Base-by-base conservation (phyloP, 2,888 invertebrate species). In the Adela reaumurella region DNA sequence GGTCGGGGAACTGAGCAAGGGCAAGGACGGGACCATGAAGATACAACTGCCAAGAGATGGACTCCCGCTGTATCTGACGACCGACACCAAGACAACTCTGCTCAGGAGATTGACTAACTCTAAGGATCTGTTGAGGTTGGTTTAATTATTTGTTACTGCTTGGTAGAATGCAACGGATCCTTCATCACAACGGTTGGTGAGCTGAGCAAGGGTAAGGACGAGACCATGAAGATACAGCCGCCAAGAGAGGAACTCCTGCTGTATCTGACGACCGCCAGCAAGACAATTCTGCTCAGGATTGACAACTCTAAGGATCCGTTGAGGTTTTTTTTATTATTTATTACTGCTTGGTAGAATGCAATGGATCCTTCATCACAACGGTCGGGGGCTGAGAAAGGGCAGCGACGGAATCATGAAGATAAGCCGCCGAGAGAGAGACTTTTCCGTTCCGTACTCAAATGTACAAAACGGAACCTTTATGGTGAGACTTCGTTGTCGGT, bases 131-230 rank as follows among this genome's bases (percentile, higher is more conserved):
- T 84, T 88, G 59, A 81, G 86, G 89, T 88, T 10, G 18, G 43
- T 43, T n/a, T n/a, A n/a, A n/a, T n/a, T n/a, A n/a, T n/a, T n/a
- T n/a, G n/a, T n/a, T n/a, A n/a, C n/a, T n/a, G n/a, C n/a, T n/a
- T n/a, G n/a, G n/a, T n/a, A n/a, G n/a, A n/a, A n/a, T n/a, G 91
- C 0, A 89, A 90, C 59, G 93, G 92, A 16, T 87, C 90, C 46
- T 83, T 88, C 54, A 82, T 94, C 45, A 90, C 94, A 0, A 85
- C 84, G 3, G 85, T 94, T 47, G 95, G 95, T 14, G 86, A 93
- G 70, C 69, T 94, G 19, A 83, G 86, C 46, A 62, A 80, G 29
- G 78, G 82, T n/a, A 83, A 85, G 47, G 82, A 85, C 14, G 83
- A 85, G 43, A 78, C 81, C 0, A 62, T 91, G 49, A 83, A 86